phyloP scores from a whole-genome alignment of 2,888 invertebrate species.

The Cryptops parisi region DNA sequence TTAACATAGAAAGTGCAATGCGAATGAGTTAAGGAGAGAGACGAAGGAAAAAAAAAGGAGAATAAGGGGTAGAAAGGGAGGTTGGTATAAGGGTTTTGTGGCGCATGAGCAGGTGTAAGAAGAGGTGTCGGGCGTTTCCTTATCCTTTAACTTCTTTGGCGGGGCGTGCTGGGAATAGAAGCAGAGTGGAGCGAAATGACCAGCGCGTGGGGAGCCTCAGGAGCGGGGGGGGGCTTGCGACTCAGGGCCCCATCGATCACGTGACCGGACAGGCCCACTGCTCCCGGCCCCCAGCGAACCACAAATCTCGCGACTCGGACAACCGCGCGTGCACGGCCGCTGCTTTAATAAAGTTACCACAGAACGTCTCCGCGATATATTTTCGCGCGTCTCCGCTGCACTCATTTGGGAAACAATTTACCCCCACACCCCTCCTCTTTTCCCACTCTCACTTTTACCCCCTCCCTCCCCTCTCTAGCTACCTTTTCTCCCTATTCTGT shows the following conservation, averaged over 20 bases:
- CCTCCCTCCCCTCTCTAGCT: background rate
- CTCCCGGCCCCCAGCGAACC: conserved; percentile 12
- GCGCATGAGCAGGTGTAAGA: background rate
- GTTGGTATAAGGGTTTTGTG: no score
- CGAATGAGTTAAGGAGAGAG: no score
- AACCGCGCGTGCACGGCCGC: conserved; percentile 9
- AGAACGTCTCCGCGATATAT: background rate
- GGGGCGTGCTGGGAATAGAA: conserved; percentile 12
- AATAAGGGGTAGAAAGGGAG: no score
- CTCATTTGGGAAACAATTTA: conserved; percentile 6
- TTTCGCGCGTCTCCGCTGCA: background rate
- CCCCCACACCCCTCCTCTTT: background rate
- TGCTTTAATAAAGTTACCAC: conserved; percentile 14
- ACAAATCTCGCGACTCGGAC: conserved; percentile 13
- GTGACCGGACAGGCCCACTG: conserved; percentile 11
- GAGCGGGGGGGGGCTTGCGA: conserved; percentile 2
- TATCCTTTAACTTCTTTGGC: conserved; percentile 2
- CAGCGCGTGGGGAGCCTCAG: conserved; percentile 6
- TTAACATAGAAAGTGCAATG: no score
- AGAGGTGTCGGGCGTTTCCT: background rate
- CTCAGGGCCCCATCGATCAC: conserved; percentile 10
- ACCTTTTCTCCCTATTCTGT: background rate
- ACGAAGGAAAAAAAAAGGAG: no score
- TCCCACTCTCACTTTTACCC: background rate
- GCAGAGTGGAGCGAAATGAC: conserved; percentile 10